Conservation (phyloP, 2,888 invertebrate genomes). For the Philaethria dido region DNA sequence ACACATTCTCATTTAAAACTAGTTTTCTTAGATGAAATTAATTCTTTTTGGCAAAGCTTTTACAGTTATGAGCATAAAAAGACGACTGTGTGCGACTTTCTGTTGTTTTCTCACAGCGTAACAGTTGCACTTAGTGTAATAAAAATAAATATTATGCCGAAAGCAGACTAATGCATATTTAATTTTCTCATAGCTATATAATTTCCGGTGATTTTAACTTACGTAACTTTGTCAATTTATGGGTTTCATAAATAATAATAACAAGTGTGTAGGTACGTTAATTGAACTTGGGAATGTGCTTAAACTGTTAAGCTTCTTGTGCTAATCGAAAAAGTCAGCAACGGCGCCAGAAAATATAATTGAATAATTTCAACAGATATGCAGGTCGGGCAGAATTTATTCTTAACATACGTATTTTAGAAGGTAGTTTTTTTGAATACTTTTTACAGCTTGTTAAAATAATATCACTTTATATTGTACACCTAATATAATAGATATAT, state of each 20-base stretch:
- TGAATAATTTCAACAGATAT: constrained; percentile 17
- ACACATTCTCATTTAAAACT: background rate
- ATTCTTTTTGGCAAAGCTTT: constrained; percentile 11
- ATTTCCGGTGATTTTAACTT: constrained; percentile 13
- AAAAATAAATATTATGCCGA: background rate
- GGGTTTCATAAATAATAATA: constrained; percentile 18
- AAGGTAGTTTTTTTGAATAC: too few species aligned
- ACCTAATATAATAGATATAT: background rate
- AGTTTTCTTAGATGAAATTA: constrained; percentile 15
- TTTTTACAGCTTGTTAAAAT: too few species aligned
- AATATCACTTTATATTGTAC: too few species aligned
- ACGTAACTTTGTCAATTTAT: constrained; percentile 10
- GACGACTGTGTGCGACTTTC: background rate
- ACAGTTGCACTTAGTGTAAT: constrained; percentile 13
- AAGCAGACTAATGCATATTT: constrained; percentile 14
- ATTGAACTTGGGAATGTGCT: constrained; percentile 12
- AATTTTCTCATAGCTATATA: constrained; percentile 10
- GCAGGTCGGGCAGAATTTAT: background rate
- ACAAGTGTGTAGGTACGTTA: background rate
- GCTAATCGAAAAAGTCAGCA: constrained; percentile 22
- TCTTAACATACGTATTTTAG: too few species aligned
- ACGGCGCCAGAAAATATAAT: constrained; percentile 18
- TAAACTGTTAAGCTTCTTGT: constrained; percentile 14
- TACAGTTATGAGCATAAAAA: constrained; percentile 13
- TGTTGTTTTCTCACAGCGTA: background rate